Percentiles rank a stretch among this genome's conserved stretches.
Evolutionary conservation across 2,113 vertebrate species (phyloP).

Genomic region (Upupa epops): DNA sequence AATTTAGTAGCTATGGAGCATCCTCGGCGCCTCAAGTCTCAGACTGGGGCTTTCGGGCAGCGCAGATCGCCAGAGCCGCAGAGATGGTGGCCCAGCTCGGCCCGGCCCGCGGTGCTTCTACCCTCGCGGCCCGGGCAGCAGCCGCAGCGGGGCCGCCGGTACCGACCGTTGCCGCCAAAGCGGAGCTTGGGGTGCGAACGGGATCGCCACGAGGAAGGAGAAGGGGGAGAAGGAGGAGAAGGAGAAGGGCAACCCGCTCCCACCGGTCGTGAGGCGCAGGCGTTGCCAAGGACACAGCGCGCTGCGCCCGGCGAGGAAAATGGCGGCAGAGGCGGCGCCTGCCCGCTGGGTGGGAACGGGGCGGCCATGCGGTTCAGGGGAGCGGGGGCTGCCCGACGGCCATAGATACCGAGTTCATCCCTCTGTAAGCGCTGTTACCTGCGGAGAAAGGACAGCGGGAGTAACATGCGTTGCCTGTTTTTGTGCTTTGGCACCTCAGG

Average conservation of each 20-base stretch:
- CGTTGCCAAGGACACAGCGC: background rate
- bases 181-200: background rate
- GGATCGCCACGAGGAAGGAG: background rate
- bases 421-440: rapidly evolving
- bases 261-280: background rate
- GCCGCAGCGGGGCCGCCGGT: background rate
- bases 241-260: background rate
- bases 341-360: background rate
- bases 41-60: rapidly evolving
- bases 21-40: rapidly evolving
- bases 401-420: rapidly evolving
- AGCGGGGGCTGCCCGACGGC: too few relatives aligned
- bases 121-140: background rate
- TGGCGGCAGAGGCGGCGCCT: background rate
- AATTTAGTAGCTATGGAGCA: rapidly evolving
- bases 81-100: background rate
- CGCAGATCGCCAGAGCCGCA: rapidly evolving
- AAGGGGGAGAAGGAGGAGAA: background rate
- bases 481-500: too few relatives aligned
- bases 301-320: background rate
- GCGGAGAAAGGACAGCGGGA: rapidly evolving
- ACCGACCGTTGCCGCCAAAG: background rate
- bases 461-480: background rate
- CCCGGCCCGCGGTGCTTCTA: background rate
- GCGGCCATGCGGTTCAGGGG: too few relatives aligned